Conservation (phyloP, 2,797 vertebrate genomes). For the Pygocentrus nattereri region DNA sequence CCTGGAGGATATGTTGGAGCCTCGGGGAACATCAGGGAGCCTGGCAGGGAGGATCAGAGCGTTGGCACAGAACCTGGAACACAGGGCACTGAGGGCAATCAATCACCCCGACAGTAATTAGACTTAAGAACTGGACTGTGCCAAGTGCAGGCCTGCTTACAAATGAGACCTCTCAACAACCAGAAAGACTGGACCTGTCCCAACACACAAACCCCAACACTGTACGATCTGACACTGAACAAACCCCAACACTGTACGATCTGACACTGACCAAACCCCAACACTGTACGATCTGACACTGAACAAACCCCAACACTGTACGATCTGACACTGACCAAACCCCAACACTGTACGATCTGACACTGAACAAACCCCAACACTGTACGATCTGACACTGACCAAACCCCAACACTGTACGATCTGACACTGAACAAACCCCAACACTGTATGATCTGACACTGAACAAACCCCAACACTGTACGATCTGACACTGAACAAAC, state of each 20-base stretch:
- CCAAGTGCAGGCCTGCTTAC: neutral
- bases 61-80: neutral
- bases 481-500: no score
- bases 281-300: no score
- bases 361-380: no score
- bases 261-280: neutral
- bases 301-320: neutral
- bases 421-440: no score
- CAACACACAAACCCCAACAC: neutral
- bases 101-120: slow-evolving; percentile 26
- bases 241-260: no score
- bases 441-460: no score
- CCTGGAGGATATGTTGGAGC: neutral
- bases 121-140: slow-evolving; percentile 26
- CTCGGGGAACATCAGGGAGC: neutral
- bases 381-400: no score
- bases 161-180: neutral
- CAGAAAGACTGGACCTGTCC: neutral
- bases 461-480: no score
- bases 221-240: neutral
- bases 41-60: neutral
- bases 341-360: no score
- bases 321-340: neutral
- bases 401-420: no score
- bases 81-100: slow-evolving; percentile 1